Conservation (phyloP, 2,113 vertebrate species). For the Sciurus niger region DNA sequence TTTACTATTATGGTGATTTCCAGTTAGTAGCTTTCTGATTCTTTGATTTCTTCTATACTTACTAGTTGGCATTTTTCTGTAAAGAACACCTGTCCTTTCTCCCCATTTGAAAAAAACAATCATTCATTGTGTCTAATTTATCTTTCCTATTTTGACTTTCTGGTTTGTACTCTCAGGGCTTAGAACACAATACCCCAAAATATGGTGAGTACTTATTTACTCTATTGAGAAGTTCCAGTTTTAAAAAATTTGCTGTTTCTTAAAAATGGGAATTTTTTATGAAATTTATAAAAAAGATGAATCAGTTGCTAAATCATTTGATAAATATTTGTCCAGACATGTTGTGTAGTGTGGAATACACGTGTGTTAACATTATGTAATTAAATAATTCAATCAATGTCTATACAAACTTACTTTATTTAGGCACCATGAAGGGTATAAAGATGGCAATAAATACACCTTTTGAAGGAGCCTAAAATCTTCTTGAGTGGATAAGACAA, state of each 20-base stretch:
- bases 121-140: neutral
- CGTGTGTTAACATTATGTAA: neutral
- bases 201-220: neutral
- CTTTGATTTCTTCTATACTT: neutral
- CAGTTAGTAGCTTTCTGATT: conserved; percentile 4
- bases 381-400: neutral
- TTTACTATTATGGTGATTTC: neutral
- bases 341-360: neutral
- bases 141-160: neutral
- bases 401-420: conserved; percentile 41
- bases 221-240: neutral
- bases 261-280: neutral
- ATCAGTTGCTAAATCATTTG: neutral
- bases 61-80: neutral
- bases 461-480: conserved; percentile 4
- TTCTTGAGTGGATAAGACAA: neutral
- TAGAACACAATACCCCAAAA: neutral
- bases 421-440: neutral
- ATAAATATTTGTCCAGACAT: neutral
- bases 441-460: neutral
- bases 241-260: neutral
- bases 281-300: neutral
- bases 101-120: neutral
- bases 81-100: neutral
- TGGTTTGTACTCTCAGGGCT: neutral